Evolutionary conservation across 2,888 invertebrate species (phyloP).

Genomic region (Opisthograptis luteolata): DNA sequence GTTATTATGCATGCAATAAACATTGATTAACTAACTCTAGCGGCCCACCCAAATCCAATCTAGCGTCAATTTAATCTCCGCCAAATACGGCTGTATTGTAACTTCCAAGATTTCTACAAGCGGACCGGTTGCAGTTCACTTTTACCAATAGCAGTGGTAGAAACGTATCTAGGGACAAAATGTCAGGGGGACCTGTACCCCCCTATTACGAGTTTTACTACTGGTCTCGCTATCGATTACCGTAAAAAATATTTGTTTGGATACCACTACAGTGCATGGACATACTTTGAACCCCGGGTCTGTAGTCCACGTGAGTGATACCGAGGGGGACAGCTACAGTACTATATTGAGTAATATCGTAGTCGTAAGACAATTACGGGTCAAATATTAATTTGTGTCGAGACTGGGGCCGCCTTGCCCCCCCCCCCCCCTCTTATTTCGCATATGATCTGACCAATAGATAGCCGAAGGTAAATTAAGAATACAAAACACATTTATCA

Average conservation of each 20-base stretch:
- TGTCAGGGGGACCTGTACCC: background rate
- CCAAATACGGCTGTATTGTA: constrained; percentile 46
- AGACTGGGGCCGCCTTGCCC: background rate
- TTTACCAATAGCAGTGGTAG: constrained; percentile 50
- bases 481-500: constrained; percentile 68
- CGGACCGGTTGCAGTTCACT: constrained; percentile 46
- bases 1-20: constrained; percentile 35
- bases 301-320: too few relatives aligned
- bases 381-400: too few relatives aligned
- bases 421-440: constrained; percentile 7
- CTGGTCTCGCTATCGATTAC: too few relatives aligned
- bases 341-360: too few relatives aligned
- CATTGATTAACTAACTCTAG: constrained; percentile 50
- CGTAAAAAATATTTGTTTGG: too few relatives aligned
- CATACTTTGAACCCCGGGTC: too few relatives aligned
- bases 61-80: constrained; percentile 30
- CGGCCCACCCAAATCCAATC: constrained; percentile 45
- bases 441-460: constrained; percentile 37
- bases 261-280: too few relatives aligned
- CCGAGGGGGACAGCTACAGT: too few relatives aligned
- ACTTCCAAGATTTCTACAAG: constrained; percentile 51
- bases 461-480: constrained; percentile 54
- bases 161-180: constrained; percentile 7
- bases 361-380: too few relatives aligned
- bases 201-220: too few relatives aligned